A percentile compares a stretch with the other conserved stretches of the same genome.
Evolutionary conservation across 2,797 vertebrate species (phyloP).

Genomic region (Gallinago nigripennis): DNA sequence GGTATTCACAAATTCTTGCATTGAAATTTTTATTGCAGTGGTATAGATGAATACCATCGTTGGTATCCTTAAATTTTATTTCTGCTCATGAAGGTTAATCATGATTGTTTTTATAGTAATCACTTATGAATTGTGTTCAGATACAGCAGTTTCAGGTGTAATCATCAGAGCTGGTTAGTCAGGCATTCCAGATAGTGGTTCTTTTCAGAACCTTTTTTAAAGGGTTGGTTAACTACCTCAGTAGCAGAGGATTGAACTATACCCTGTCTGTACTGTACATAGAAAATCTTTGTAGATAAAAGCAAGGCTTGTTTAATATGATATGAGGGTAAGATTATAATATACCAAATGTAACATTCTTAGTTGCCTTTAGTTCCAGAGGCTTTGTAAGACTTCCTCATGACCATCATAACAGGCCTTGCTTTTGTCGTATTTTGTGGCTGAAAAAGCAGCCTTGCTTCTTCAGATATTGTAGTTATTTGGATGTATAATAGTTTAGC

Average conservation of each 20-base stretch:
- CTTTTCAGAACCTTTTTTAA: slow-evolving; percentile 99
- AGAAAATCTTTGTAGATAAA: slow-evolving; percentile 99
- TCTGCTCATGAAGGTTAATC: slow-evolving; percentile 86
- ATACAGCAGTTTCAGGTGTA: slow-evolving; percentile 98
- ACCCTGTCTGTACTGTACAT: slow-evolving; percentile 99
- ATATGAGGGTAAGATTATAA: slow-evolving; percentile 95
- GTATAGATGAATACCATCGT: slow-evolving; percentile 78
- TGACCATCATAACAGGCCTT: slow-evolving; percentile 98
- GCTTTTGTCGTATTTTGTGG: slow-evolving; percentile 99
- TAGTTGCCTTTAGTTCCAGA: slow-evolving; percentile 97
- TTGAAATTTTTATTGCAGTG: slow-evolving; percentile 80
- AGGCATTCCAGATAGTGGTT: slow-evolving; percentile 99
- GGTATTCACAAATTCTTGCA: slow-evolving; percentile 80
- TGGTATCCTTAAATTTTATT: slow-evolving; percentile 83
- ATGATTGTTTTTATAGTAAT: slow-evolving; percentile 86
- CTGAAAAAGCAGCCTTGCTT: slow-evolving; percentile 99
- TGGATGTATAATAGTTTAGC: slow-evolving; percentile 99
- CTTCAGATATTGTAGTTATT: slow-evolving; percentile 99
- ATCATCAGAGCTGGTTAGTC: slow-evolving; percentile 99
- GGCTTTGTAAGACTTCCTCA: slow-evolving; percentile 95
- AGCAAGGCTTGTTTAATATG: slow-evolving; percentile 99
- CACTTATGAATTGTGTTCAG: slow-evolving; percentile 86
- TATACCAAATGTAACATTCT: slow-evolving; percentile 99
- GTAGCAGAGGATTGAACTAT: slow-evolving; percentile 99
- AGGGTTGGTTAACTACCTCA: slow-evolving; percentile 99